Conservation (phyloP, 2,888 invertebrate genomes). For the Tetrapedia diversipes region DNA sequence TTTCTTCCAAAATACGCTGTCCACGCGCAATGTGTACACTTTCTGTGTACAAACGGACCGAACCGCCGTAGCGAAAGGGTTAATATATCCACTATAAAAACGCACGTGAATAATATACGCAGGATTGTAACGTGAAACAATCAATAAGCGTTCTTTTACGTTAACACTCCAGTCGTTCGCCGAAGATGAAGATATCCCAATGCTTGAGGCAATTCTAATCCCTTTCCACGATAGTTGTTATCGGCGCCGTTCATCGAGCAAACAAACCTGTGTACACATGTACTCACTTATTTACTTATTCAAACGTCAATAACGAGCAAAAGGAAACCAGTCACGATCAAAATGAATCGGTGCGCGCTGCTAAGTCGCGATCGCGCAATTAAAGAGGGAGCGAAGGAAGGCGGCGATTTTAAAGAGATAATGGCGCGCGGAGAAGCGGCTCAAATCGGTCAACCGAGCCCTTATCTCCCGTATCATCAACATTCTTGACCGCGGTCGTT, state of each 20-base stretch:
- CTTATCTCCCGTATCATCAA: slow-evolving; percentile 63
- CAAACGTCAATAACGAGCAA: background rate
- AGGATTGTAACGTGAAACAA: too few species aligned
- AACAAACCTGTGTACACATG: background rate
- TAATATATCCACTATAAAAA: too few species aligned
- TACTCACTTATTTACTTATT: too few species aligned
- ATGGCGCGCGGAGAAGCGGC: slow-evolving; percentile 7
- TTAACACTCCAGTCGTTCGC: too few species aligned
- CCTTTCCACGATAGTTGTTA: background rate
- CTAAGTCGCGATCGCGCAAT: slow-evolving; percentile 32
- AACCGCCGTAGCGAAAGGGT: too few species aligned
- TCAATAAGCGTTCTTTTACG: too few species aligned
- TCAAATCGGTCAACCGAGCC: slow-evolving; percentile 30
- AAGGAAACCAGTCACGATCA: background rate
- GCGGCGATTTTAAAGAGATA: slow-evolving; percentile 50
- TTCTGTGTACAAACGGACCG: too few species aligned
- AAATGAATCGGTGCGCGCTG: background rate
- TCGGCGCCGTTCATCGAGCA: background rate
- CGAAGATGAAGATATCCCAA: background rate
- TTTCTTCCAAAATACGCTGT: too few species aligned
- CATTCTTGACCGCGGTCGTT: slow-evolving; percentile 59
- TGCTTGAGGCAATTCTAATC: background rate
- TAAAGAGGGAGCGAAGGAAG: slow-evolving; percentile 37
- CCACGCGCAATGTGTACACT: too few species aligned
- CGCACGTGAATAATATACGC: too few species aligned